These are phyloP conservation scores for Phalacrocorax aristotelis DNA, from an alignment of 2,113 vertebrate species.

Conservation along the genomic window DNA sequence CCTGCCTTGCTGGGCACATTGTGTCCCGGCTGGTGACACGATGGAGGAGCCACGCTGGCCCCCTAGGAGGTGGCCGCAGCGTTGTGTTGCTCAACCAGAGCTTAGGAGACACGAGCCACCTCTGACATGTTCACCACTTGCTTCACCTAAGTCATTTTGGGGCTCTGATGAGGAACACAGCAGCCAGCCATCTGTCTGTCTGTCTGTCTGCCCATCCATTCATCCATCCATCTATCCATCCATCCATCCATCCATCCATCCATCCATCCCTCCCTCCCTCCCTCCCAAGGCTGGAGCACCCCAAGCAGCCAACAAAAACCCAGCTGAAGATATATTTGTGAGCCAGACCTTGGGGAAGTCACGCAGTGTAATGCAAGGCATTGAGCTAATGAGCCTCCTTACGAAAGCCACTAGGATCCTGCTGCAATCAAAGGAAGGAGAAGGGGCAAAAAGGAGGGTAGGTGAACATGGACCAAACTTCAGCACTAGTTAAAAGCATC, in stretches of 20 bases:
- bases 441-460: not conserved
- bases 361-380: not conserved
- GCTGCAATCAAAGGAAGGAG: not conserved
- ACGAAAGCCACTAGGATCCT: not conserved
- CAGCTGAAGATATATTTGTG: not conserved
- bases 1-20: not conserved
- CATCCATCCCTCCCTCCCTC: not conserved
- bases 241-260: too few species aligned
- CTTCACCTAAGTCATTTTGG: not conserved
- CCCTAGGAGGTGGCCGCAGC: not conserved
- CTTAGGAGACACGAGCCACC: not conserved
- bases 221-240: not conserved
- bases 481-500: not conserved
- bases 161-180: not conserved
- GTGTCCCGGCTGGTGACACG: fast-evolving
- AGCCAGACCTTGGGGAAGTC: not conserved
- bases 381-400: not conserved
- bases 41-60: not conserved
- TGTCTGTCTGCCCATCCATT: not conserved
- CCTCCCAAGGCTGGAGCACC: not conserved
- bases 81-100: not conserved
- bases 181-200: too few species aligned
- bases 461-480: not conserved
- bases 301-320: not conserved
- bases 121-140: not conserved